Base-by-base conservation (phyloP, 2,888 invertebrate species). In the Melolontha melolontha region DNA sequence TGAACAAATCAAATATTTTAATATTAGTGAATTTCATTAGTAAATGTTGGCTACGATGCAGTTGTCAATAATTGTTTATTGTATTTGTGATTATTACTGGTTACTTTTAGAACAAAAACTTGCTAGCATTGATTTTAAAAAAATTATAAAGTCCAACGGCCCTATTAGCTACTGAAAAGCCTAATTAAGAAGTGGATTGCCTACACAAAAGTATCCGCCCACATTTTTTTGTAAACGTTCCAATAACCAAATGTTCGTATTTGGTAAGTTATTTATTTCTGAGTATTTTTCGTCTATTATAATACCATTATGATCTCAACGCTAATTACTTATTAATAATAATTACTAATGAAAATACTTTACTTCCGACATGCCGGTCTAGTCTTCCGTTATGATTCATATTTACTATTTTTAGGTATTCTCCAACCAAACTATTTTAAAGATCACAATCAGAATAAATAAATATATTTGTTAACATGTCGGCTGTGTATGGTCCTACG, bases 401-500 rank as follows among this genome's bases (percentile, higher is more conserved):
- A 8, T 6, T 34, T 34, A 14, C 41, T 8, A 64, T 17, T 39
- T 49, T 12, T 41, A 67, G 67, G 63, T 67, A 62, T 52, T 54
- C 16, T 22, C 29, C 29, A 62, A 51, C 14, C 17, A 22, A 34
- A 39, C 50, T n/a, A 47, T 41, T 54, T 51, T 29, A 29, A 29
- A 39, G 14, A 47, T 39, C 39, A 6, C 16, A 1, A 62, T 62
- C 47, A 16, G 17, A 47, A 47, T 54, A 44, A 44, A 12, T 40
- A 12, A 59, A 10, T 44, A 44, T 42, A 59, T 10, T 62, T 12
- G 11, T 27, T 12, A 57, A 65, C 34, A 69, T 69, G 69, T 69
- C 69, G 62, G 66, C 62, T 16, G 69, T 69, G 14, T 69, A 69
- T 27, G 69, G 69, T 17, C 69, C 69, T 17, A 69, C 69, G n/a